Percentiles rank a stretch among this genome's conserved stretches.
phyloP scores from a whole-genome alignment of 2,113 vertebrate genomes.

The Tupaia chinensis region DNA sequence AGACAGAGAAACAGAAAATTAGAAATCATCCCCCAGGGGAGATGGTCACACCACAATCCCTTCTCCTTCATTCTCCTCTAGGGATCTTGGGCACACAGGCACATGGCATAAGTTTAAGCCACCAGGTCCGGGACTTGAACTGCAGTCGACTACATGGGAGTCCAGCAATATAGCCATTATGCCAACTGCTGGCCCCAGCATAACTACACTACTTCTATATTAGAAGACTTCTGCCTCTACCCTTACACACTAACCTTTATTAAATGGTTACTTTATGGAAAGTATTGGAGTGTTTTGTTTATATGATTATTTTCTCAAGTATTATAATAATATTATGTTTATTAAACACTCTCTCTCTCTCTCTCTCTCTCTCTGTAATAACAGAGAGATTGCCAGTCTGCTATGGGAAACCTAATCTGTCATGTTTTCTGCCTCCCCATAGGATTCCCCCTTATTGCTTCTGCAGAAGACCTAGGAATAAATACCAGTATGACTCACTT shows the following conservation, averaged over 20 bases:
- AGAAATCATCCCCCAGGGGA: too few species aligned
- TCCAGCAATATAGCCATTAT: too few species aligned
- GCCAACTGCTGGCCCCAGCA: too few species aligned
- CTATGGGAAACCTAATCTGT: background rate
- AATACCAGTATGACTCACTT: background rate
- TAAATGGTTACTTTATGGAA: background rate
- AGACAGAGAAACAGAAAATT: too few species aligned
- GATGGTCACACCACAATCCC: too few species aligned
- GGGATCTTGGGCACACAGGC: too few species aligned
- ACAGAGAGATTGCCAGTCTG: background rate
- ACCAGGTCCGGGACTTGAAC: too few species aligned
- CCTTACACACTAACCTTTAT: background rate
- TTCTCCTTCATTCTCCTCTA: too few species aligned
- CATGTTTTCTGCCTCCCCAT: background rate
- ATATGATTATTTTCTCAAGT: background rate
- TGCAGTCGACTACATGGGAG: too few species aligned
- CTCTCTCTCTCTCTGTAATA: background rate
- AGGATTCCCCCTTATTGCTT: background rate
- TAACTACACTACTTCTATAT: too few species aligned
- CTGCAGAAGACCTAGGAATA: conserved; percentile 15
- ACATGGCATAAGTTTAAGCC: too few species aligned
- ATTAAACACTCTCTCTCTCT: conserved; percentile 29
- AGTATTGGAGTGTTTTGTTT: background rate
- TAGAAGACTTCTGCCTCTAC: background rate
- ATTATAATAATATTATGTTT: background rate